Evolutionary conservation across 2,113 vertebrate genomes (phyloP), one percentile per base, ranked within the genome.

Genomic region (Mormoops blainvillei): DNA sequence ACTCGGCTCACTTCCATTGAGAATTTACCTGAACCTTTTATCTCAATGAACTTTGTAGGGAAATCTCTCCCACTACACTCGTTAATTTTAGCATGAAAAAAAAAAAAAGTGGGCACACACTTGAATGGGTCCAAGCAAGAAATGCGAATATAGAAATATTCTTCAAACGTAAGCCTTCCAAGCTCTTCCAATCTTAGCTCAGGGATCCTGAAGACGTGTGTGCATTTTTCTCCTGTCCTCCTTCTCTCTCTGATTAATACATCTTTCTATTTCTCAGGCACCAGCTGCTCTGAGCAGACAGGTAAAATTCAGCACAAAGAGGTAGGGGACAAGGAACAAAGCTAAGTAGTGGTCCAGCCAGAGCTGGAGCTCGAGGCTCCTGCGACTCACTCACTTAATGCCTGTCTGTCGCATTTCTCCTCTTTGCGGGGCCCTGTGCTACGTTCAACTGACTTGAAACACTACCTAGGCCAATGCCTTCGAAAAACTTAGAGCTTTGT

Each of bases 1-100:
- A 1, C 61, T 45, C 2, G 0, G 16, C 19, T 41, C 50, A 3
- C 9, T 16, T 26, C 48, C 26, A 1, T 0, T 24, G 73, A 50
- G 20, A 16, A 18, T n/a, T 54, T 76, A 52, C 16, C 54, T n/a
- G 36, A 33, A 73, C 22, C 11, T 78, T 70, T 65, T 26, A 6
- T n/a, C 73, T 82, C 41, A 9, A 14, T 33, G 58, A 45, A 41
- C 63, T 89, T 81, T 74, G 41, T 26, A 13, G 19, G 65, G 31
- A 88, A 94, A 43, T 84, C 16, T 80, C 24, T 82, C 63, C 24
- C 0, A 1, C 41, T 50, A 13, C 50, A 18, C 19, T 50, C n/a
- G 48, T 63, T 70, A 78, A 74, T 70, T 83, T 61, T 26, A 93
- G 16, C 71, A 43, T 45, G 14, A 18, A 85, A 26, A 67, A 65